A percentile compares a stretch with the other conserved stretches of the same genome.
These are phyloP conservation scores for Vireo griseus DNA, from an alignment of 2,797 vertebrate species.

Conservation along the genomic window DNA sequence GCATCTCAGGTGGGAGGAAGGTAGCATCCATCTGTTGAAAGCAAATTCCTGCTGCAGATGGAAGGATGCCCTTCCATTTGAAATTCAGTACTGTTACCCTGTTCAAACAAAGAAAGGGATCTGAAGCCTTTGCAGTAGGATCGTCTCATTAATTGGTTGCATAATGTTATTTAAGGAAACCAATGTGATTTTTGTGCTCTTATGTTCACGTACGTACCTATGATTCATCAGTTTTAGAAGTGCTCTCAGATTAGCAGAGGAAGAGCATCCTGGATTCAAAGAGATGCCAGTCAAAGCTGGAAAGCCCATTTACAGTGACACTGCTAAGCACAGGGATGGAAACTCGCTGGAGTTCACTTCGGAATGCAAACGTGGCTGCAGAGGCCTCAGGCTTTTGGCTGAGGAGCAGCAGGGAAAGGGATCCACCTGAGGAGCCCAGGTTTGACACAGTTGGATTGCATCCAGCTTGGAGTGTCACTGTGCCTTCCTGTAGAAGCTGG, in stretches of 20 bases:
- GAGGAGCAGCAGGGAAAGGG: not conserved
- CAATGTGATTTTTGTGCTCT: not conserved
- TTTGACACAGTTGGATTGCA: constrained; percentile 52
- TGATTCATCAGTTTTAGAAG: not conserved
- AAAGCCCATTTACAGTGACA: not conserved
- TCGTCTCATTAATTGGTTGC: not conserved
- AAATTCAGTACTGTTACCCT: not conserved
- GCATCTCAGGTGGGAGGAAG: not conserved
- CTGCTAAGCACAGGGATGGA: not conserved
- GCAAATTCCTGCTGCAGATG: not conserved
- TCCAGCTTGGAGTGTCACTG: constrained; percentile 2
- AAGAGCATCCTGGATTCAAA: not conserved
- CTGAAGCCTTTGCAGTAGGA: not conserved
- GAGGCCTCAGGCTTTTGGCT: not conserved
- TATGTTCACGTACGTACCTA: accelerated
- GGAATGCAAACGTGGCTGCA: not conserved
- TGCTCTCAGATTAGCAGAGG: not conserved
- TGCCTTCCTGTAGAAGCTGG: not conserved
- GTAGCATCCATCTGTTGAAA: not conserved
- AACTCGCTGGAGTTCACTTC: not conserved
- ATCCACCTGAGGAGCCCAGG: constrained; percentile 47
- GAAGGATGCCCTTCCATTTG: not conserved
- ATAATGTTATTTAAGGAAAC: not conserved
- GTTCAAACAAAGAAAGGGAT: not conserved
- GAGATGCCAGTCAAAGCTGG: not conserved